A percentile compares a stretch with the other conserved stretches of the same genome.
Evolutionary conservation across 2,888 invertebrate genomes (phyloP).

Genomic region (Rotaria magnacalcarata): DNA sequence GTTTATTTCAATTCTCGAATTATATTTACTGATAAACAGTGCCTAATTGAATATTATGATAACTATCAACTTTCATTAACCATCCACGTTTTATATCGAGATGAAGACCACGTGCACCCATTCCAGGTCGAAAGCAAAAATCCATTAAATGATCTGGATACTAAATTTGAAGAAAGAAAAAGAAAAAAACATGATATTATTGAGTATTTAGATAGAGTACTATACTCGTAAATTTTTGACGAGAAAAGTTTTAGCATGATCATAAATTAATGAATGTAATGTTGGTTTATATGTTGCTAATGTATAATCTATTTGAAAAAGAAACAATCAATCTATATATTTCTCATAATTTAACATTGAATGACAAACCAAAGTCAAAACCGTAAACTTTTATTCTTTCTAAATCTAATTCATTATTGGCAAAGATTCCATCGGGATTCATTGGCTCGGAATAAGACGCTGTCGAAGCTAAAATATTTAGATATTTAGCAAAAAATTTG

Average conservation of each 20-base stretch:
- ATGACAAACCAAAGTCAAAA: slow-evolving; percentile 75
- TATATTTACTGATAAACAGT: slow-evolving; percentile 69
- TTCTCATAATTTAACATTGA: no score
- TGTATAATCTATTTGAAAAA: slow-evolving; percentile 69
- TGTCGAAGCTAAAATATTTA: neutral
- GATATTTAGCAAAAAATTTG: no score
- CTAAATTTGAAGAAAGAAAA: slow-evolving; percentile 62
- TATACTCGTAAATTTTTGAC: slow-evolving; percentile 63
- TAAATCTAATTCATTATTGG: slow-evolving; percentile 88
- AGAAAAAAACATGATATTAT: neutral
- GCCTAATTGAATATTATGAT: slow-evolving; percentile 89
- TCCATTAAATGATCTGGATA: slow-evolving; percentile 77
- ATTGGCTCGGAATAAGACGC: slow-evolving; percentile 47
- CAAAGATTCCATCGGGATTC: slow-evolving; percentile 78
- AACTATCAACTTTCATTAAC: slow-evolving; percentile 86
- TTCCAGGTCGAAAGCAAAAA: slow-evolving; percentile 81
- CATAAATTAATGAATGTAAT: slow-evolving; percentile 81
- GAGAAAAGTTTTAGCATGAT: slow-evolving; percentile 78
- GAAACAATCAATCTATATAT: neutral
- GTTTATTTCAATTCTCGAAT: neutral
- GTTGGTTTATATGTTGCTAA: slow-evolving; percentile 86
- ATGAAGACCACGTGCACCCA: slow-evolving; percentile 92
- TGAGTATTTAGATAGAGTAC: neutral
- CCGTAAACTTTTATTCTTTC: slow-evolving; percentile 84
- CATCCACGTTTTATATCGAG: slow-evolving; percentile 92